Evolutionary conservation across 1,140 invertebrate species (phyloP), one percentile per base, ranked within the genome.

Genomic region (Penaeus vannamei): DNA sequence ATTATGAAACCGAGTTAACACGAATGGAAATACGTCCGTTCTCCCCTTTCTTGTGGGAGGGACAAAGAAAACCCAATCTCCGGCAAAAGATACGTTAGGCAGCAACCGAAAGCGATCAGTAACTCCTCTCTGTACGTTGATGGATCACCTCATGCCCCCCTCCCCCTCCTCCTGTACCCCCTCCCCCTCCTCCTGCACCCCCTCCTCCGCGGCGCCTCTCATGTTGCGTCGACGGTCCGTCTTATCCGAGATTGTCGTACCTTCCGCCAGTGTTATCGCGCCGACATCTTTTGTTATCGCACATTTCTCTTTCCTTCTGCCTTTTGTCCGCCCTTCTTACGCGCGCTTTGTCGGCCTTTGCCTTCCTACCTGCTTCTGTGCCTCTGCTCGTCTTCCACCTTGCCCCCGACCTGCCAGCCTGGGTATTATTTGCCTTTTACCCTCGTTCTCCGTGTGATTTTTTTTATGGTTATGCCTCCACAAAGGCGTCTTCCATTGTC

Each of bases 161-260:
- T 79, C 36, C 22, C 76, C 60, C 61, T 59, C 61, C 81, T 83
- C 81, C 26, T 59, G 59, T 46, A 60, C 81, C 36, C 46, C 60
- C 81, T 62, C 60, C 42, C 20, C 42, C 81, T 32, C 81, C 61
- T 60, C 61, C 81, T 62, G n/a, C 32, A 36, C 14, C 53, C 29
- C 60, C 3, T 0, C n/a, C 36, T 61, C 26, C 26, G n/a, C 53
- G 53, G 53, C 53, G 53, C 14, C 53, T 53, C 53, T 53, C 17
- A 53, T 53, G 53, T 53, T 53, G 53, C 53, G 53, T 53, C 53
- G 12, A 12, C 12, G 53, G 53, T 53, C 53, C 53, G 17, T 53
- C 53, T 53, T 53, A 17, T 8, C 53, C 53, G 53, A 53, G 53
- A 53, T 53, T 53, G 53, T 53, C 53, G 53, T 53, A 53, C 53